A percentile compares a stretch with the other conserved stretches of the same genome.
Evolutionary conservation across 64 coral and sea anemone species (phyloP).

Genomic region (Pocillopora verrucosa): DNA sequence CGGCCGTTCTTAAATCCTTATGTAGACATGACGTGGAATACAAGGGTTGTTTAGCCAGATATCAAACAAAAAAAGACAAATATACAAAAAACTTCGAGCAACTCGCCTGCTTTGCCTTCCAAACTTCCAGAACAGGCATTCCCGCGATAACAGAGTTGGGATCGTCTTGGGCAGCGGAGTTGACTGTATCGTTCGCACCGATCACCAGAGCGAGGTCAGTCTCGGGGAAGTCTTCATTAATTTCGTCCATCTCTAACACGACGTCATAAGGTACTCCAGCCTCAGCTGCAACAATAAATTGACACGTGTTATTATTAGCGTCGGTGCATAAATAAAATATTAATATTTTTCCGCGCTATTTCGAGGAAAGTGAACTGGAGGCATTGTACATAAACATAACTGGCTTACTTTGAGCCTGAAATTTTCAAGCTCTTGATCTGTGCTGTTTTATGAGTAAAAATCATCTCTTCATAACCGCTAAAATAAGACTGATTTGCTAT

Average conservation of each 20-base stretch:
- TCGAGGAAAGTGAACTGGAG: no score
- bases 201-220: conserved; percentile 88
- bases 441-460: no score
- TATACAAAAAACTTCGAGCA: neutral
- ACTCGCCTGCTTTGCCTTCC: conserved; percentile 92
- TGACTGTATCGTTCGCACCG: conserved; percentile 92
- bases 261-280: conserved; percentile 96
- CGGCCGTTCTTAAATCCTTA: no score
- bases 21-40: no score
- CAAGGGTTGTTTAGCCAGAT: no score
- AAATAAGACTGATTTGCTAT: no score
- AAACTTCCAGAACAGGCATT: conserved; percentile 98
- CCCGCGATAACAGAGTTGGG: conserved; percentile 94
- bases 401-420: no score
- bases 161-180: conserved; percentile 97
- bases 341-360: no score
- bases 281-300: conserved; percentile 56
- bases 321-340: neutral
- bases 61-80: no score
- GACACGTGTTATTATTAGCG: neutral
- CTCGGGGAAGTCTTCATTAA: conserved; percentile 94
- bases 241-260: conserved; percentile 97
- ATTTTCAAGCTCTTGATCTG: no score
- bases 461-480: no score
- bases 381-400: no score